phyloP scores from a whole-genome alignment of 2,113 vertebrate genomes.

The Apteryx mantelli region DNA sequence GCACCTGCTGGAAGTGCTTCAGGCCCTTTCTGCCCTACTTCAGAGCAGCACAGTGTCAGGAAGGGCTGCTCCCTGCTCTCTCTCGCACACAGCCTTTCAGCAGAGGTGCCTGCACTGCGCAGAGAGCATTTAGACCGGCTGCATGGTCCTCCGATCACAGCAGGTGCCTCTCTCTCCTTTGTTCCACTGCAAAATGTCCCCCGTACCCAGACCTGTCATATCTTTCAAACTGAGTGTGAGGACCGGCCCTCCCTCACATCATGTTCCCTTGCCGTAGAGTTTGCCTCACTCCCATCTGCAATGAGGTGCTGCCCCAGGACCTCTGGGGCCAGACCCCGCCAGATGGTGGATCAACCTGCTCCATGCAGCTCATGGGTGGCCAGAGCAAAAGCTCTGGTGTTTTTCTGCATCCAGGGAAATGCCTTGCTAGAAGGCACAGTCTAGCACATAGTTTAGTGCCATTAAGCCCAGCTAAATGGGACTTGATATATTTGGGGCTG shows the following conservation, averaged over 20 bases:
- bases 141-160: accelerated
- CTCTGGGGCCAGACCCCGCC: too few relatives aligned
- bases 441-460: neutral
- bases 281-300: neutral
- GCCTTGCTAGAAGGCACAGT: neutral
- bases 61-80: neutral
- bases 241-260: neutral
- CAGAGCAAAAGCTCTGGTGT: too few relatives aligned
- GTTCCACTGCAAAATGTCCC: too few relatives aligned
- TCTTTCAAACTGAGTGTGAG: neutral
- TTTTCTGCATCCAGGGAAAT: neutral
- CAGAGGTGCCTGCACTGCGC: neutral
- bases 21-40: neutral
- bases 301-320: too few relatives aligned
- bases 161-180: neutral
- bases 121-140: neutral
- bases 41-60: accelerated
- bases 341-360: too few relatives aligned
- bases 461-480: neutral
- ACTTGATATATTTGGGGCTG: neutral
- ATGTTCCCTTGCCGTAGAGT: accelerated
- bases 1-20: neutral
- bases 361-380: too few relatives aligned
- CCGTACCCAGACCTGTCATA: too few relatives aligned
- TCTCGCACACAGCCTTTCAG: neutral